Conservation (phyloP, 2,113 vertebrate genomes). For the Mirza zaza region DNA sequence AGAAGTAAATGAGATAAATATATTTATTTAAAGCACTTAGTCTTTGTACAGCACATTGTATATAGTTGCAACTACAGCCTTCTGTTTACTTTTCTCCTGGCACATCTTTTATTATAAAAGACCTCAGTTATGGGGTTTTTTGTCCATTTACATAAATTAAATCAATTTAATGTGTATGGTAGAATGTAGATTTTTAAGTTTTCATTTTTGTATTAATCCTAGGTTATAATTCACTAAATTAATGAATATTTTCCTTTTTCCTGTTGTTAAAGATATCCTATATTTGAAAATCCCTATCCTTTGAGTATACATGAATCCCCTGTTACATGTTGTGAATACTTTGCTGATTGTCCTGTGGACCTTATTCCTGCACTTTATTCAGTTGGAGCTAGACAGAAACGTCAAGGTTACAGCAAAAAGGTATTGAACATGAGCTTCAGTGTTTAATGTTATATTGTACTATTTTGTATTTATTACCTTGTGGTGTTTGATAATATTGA, state of each 20-base stretch:
- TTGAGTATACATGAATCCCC: constrained; percentile 98
- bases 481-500: neutral
- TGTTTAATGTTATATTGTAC: constrained; percentile 2
- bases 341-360: constrained; percentile 97
- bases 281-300: constrained; percentile 99
- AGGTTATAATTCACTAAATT: neutral
- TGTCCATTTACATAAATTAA: neutral
- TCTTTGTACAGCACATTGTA: neutral
- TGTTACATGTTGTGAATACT: constrained; percentile 99
- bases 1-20: neutral
- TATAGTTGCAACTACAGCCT: neutral
- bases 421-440: constrained; percentile 80
- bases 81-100: neutral
- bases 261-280: constrained; percentile 91
- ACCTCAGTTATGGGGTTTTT: neutral
- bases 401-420: constrained; percentile 99
- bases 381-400: constrained; percentile 96
- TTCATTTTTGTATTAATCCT: constrained; percentile 1
- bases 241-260: constrained; percentile 62
- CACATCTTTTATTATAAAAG: neutral
- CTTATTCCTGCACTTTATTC: constrained; percentile 99
- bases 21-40: neutral
- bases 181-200: neutral
- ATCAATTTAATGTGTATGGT: neutral
- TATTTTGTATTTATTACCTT: constrained; percentile 40